phyloP scores from a whole-genome alignment of 1,140 invertebrate genomes.

The Notospermus geniculatus region DNA sequence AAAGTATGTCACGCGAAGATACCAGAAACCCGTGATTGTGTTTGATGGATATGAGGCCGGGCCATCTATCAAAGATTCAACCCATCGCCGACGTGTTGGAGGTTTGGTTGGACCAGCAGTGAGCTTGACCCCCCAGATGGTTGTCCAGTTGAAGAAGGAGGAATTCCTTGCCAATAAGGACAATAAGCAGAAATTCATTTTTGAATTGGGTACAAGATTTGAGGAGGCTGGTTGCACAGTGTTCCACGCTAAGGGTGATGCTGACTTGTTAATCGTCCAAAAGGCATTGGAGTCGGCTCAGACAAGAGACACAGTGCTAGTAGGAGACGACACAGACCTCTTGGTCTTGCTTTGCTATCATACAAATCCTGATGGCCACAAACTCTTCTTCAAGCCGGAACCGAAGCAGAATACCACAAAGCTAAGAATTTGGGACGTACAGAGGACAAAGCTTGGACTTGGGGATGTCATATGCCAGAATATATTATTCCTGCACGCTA shows the following conservation, averaged over 20 bases:
- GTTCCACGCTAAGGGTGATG: neutral
- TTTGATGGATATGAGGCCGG: slow-evolving; percentile 9
- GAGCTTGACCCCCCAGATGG: neutral
- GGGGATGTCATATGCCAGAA: neutral
- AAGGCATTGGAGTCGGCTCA: neutral
- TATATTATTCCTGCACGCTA: neutral
- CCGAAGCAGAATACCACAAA: neutral
- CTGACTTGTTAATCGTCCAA: neutral
- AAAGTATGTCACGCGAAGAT: slow-evolving; percentile 7
- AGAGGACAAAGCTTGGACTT: too few species aligned
- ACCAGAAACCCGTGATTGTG: neutral
- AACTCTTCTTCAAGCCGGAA: neutral
- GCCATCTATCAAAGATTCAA: neutral
- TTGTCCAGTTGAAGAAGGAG: slow-evolving; percentile 13
- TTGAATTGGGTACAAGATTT: neutral
- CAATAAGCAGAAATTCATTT: slow-evolving; percentile 5
- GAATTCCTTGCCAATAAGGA: slow-evolving; percentile 16
- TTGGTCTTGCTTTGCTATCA: neutral
- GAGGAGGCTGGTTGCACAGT: neutral
- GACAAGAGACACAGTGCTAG: neutral
- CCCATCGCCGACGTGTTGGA: neutral
- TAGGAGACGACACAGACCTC: neutral
- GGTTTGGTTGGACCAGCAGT: neutral
- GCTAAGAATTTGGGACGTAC: neutral
- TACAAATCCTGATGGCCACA: neutral